A percentile compares a stretch with the other conserved stretches of the same genome.
These are phyloP conservation scores for Eupeodes latifasciatus DNA, from an alignment of 2,888 invertebrate genomes.

Conservation along the genomic window DNA sequence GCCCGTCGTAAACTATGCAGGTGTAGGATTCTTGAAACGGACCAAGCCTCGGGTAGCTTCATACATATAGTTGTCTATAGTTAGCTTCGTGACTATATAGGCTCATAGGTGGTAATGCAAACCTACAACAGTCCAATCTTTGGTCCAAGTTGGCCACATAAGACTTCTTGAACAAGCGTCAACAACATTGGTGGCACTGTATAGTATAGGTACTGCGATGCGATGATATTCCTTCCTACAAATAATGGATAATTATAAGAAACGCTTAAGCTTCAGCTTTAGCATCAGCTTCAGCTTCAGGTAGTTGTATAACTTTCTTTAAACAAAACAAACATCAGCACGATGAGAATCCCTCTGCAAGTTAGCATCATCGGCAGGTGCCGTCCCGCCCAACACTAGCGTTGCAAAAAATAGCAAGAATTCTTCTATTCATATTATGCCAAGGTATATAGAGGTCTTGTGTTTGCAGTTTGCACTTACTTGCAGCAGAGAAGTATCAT, in stretches of 20 bases:
- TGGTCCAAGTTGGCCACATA: slow-evolving; percentile 32
- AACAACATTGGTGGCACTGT: slow-evolving; percentile 58
- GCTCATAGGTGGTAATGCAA: slow-evolving; percentile 21
- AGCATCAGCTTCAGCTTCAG: slow-evolving; percentile 8
- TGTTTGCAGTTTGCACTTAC: slow-evolving; percentile 60
- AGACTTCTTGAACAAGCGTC: slow-evolving; percentile 53
- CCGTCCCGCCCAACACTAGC: not conserved
- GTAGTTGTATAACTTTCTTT: slow-evolving; percentile 64
- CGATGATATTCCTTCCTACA: slow-evolving; percentile 64
- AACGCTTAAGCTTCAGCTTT: slow-evolving; percentile 30
- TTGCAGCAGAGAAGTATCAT: slow-evolving; percentile 19
- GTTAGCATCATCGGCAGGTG: no score
- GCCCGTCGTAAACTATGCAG: slow-evolving; percentile 45
- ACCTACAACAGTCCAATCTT: not conserved
- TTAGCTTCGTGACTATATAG: slow-evolving; percentile 29
- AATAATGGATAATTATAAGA: slow-evolving; percentile 67
- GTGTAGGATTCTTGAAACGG: slow-evolving; percentile 60
- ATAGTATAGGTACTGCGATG: slow-evolving; percentile 14
- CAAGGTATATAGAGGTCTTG: slow-evolving; percentile 5
- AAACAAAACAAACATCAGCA: slow-evolving; percentile 60
- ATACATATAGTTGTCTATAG: slow-evolving; percentile 23
- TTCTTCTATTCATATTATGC: not conserved
- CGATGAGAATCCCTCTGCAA: slow-evolving; percentile 3
- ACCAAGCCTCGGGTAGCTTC: slow-evolving; percentile 25
- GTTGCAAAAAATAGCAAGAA: slow-evolving; percentile 19